Percentiles rank a stretch among this genome's conserved stretches.
phyloP scores from a whole-genome alignment of 2,113 vertebrate genomes.

The Platysteira castanea region DNA sequence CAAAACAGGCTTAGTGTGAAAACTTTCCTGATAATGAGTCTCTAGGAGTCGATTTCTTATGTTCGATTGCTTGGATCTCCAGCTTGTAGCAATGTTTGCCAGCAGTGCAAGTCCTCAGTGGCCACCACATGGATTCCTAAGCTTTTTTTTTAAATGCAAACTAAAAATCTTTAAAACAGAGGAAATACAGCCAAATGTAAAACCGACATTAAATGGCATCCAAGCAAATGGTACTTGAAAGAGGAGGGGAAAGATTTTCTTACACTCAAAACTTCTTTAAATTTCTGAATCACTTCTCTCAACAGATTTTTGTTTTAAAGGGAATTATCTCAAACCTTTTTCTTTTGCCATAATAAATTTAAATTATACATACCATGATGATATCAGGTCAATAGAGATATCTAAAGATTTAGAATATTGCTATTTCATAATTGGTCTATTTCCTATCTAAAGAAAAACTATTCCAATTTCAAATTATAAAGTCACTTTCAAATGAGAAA shows the following conservation, averaged over 20 bases:
- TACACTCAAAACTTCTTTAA: background rate
- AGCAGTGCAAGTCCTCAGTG: background rate
- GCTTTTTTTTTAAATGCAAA: background rate
- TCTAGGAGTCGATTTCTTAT: background rate
- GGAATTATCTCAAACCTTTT: background rate
- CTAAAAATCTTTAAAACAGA: background rate
- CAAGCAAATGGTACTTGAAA: background rate
- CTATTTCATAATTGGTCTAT: background rate
- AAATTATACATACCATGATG: background rate
- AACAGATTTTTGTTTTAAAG: background rate
- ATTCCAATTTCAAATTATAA: background rate
- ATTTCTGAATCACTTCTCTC: background rate
- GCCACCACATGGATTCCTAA: background rate
- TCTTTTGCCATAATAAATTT: background rate
- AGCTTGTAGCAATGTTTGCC: background rate
- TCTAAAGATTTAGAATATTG: background rate
- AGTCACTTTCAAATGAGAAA: background rate
- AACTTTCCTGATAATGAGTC: background rate
- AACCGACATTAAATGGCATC: background rate
- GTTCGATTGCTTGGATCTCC: background rate
- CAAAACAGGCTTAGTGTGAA: background rate
- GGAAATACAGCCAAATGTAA: constrained; percentile 30
- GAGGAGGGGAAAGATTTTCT: background rate
- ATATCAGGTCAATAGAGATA: background rate
- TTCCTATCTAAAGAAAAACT: background rate